Evolutionary conservation across 2,113 vertebrate species (phyloP), one percentile per base, ranked within the genome.

Genomic region (Pluvianellus socialis): DNA sequence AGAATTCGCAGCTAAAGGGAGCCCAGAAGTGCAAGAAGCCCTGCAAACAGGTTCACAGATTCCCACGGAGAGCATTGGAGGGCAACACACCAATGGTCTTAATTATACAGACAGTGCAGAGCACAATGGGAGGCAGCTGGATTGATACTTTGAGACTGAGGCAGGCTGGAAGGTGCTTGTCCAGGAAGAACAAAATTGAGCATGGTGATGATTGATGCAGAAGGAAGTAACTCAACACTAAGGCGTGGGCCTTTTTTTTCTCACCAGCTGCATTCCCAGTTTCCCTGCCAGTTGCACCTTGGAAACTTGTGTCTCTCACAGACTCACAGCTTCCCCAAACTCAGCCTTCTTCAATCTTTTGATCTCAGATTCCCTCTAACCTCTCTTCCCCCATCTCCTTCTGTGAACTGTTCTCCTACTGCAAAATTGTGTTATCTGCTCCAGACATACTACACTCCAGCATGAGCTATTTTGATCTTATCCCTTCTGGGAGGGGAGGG

Each of bases 381-480:
- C 9, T 40, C 7, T 53, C 38, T 75, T 83, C 10, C 12, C 17
- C 33, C 4, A 23, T 53, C 8, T 81, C 87, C 24, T 12, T 59
- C 55, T 0, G 0, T 38, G 32, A 50, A 28, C 32, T 63, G 38
- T 77, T 77, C 65, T 79, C 9, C 8, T 50, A 12, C 30, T 79
- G 38, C 23, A 85, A 56, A 85, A 71, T 27, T 66, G 14, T 80
- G 5, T 79, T 76, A 16, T 56, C 70, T 79, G 22, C 30, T 90
- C 40, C 56, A 59, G 56, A 74, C 28, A 24, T 20, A 47, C 21
- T 44, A 6, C 27, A 55, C 3, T 59, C 10, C 70, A 88, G n/a
- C 11, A 81, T 33, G 27, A 91, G 52, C 32, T 94, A 50, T 92
- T 95, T 92, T 75, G 52, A 50, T 59, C 35, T 90, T 33, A 79